Evolutionary conservation across 2,797 vertebrate species (phyloP).

Genomic region (Heterohyrax brucei): DNA sequence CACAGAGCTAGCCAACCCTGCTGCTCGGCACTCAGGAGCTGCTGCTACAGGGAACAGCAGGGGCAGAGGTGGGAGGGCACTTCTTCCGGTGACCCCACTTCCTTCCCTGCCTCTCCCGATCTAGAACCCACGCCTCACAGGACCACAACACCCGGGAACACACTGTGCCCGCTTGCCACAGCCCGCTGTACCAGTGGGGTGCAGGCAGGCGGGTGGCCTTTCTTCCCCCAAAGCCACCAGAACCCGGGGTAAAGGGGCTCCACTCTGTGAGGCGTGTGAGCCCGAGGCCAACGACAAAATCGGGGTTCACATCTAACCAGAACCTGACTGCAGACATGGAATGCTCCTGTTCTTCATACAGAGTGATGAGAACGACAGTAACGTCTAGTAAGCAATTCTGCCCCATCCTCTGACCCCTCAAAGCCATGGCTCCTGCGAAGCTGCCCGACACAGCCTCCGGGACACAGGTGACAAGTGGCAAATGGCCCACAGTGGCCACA

Average conservation of each 20-base stretch:
- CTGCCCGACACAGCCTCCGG: not conserved
- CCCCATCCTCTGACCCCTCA: not conserved
- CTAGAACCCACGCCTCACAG: not conserved
- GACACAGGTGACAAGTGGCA: not conserved
- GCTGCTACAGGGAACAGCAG: too few species aligned
- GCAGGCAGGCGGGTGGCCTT: not conserved
- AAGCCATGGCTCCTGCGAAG: not conserved
- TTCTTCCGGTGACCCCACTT: not conserved
- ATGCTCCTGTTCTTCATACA: not conserved
- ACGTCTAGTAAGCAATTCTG: not conserved
- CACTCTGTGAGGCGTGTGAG: not conserved
- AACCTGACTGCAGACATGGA: not conserved
- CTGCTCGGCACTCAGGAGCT: not conserved
- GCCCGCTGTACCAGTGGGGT: too few species aligned
- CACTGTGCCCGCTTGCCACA: not conserved
- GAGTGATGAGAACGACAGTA: not conserved
- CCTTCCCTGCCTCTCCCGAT: not conserved
- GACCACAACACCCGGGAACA: not conserved
- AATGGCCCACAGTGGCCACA: not conserved
- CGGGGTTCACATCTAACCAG: not conserved
- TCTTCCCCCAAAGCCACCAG: not conserved
- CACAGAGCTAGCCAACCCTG: fast-evolving
- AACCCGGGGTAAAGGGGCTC: not conserved
- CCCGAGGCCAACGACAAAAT: not conserved
- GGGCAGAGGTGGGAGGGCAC: too few species aligned